Base-by-base conservation (phyloP, 2,797 vertebrate genomes). In the Peromyscus melanophrys region DNA sequence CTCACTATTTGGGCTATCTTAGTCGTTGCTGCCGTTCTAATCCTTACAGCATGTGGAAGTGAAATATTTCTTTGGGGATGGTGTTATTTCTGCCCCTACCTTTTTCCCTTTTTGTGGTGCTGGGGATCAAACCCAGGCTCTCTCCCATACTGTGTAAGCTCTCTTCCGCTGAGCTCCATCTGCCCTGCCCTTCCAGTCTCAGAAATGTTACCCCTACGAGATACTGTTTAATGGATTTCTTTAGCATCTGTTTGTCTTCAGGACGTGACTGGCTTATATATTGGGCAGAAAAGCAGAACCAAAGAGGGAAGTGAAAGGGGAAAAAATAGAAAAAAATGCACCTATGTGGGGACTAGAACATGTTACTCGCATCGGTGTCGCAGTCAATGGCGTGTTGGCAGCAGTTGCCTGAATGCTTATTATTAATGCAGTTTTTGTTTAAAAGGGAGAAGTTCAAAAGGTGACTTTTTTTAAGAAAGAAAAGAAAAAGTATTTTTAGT, bases 321-420 rank as follows among this genome's bases (percentile, higher is more conserved):
- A 92, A 92, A 21, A 75, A 83, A 91, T 25, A 73, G 16, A 31
- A 75, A 94, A 81, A 94, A 92, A 81, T 46, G 9, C 23, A 86
- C 31, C 10, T 52, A 43, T 81, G 84, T 78, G 17, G 37, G 37
- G 34, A 78, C 40, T 49, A 75, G 71, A 78, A 49, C 37, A 63
- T 31, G 43, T 84, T 77, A 27, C 37, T 55, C 16, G 29, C n/a
- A 63, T 92, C n/a, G 75, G 13, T 59, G 59, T 94, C 80, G n/a
- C 29, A 88, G 34, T 29, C 65, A 78, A n/a, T 93, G 59, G 8
- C 69, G 11, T 29, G 19, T 88, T 57, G 34, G 71, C 63, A 37
- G 17, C 61, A 83, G 76, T 85, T 92, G 46, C 63, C 27, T 61
- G 43, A 23, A 13, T 94, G 9, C 59, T 92, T 40, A 65, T 85